A percentile compares a stretch with the other conserved stretches of the same genome.
Evolutionary conservation across 2,113 vertebrate genomes (phyloP).

Genomic region (Sinosuthora webbiana): DNA sequence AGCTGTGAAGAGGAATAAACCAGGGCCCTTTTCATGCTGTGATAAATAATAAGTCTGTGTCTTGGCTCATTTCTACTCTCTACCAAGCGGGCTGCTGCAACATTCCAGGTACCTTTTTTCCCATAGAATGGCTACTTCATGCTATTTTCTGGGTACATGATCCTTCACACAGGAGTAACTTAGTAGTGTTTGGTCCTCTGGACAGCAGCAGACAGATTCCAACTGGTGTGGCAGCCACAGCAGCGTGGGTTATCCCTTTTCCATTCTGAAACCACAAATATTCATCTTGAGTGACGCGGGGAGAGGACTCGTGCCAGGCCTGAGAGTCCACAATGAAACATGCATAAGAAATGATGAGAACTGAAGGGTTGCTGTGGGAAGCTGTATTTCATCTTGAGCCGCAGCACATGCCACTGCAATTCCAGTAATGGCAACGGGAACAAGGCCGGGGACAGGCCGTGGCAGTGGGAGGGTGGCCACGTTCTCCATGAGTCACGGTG

Average conservation of each 20-base stretch:
- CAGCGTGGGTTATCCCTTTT: background rate
- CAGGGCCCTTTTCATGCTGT: background rate
- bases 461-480: background rate
- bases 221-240: rapidly evolving
- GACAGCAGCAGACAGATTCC: background rate
- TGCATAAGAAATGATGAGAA: background rate
- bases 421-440: background rate
- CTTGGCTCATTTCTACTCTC: background rate
- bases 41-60: background rate
- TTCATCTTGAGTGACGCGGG: background rate
- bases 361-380: background rate
- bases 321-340: background rate
- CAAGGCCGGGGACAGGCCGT: background rate
- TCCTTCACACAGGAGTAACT: background rate
- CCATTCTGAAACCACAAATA: background rate
- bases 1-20: background rate
- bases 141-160: background rate
- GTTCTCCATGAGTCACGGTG: background rate
- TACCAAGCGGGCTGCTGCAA: background rate
- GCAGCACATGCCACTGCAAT: background rate
- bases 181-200: background rate
- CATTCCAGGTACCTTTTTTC: background rate
- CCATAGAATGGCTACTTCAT: background rate
- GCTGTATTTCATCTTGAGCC: background rate
- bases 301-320: background rate